Conservation (phyloP, 2,113 vertebrate species). For the zebrafish (Danio rerio) region GRCz12tu NC_133180.1:68223001-68223500, state of each 20-base stretch:
- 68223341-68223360: constrained; percentile 86
- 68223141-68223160: no score
- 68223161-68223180: no score
- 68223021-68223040: constrained; percentile 88
- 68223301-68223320: constrained; percentile 92
- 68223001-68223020: constrained; percentile 84
- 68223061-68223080: no score
- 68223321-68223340: constrained; percentile 85
- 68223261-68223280: constrained; percentile 95
- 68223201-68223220: no score
- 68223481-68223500: background rate
- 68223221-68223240: no score
- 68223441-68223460: background rate
- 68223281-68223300: constrained; percentile 92
- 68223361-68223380: constrained; percentile 89
- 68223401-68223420: constrained; percentile 86
- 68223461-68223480: background rate
- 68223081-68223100: no score
- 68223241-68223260: constrained; percentile 68
- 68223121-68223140: no score
- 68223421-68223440: background rate
- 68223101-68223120: no score
- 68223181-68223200: no score
- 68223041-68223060: constrained; percentile 75
- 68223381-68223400: constrained; percentile 85